Evolutionary conservation across 35 echinoderm and acorn worm species (phyloP).

Genomic region (Anneissia japonica): DNA sequence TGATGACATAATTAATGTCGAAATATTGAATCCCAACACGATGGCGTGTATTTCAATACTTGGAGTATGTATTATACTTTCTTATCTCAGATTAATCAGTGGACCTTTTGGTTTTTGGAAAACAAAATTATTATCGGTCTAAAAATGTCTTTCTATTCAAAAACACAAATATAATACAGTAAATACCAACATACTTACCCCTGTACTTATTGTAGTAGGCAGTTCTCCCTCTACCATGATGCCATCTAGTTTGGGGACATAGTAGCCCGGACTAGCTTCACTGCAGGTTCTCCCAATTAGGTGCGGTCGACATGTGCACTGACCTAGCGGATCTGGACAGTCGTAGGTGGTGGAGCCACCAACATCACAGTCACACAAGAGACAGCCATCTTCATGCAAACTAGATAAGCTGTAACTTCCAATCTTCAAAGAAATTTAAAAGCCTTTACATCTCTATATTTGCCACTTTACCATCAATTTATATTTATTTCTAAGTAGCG

Average conservation of each 20-base stretch:
- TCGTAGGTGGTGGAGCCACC: constrained; percentile 38
- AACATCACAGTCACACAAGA: constrained; percentile 58
- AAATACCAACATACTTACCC: constrained; percentile 30
- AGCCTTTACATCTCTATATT: no score
- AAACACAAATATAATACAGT: no score
- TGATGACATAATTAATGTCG: no score
- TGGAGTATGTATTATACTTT: background rate
- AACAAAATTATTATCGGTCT: no score
- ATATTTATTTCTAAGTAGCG: no score
- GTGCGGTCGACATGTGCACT: constrained; percentile 51
- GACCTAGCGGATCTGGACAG: constrained; percentile 39
- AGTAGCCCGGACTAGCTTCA: constrained; percentile 42
- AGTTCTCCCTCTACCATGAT: constrained; percentile 62
- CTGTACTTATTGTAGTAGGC: background rate
- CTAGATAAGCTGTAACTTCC: constrained; percentile 55
- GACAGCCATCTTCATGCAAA: constrained; percentile 61
- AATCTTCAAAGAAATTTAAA: constrained; percentile 23
- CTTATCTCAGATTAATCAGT: background rate
- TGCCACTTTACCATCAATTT: no score
- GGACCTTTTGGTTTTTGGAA: background rate
- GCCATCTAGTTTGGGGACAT: constrained; percentile 64
- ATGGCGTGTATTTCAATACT: constrained; percentile 11
- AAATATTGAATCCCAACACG: background rate
- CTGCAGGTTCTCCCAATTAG: constrained; percentile 52
- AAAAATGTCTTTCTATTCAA: no score